Percentiles rank a stretch among this genome's conserved stretches.
These are phyloP conservation scores for Thamnophis elegans DNA, from an alignment of 2,797 vertebrate species.

Conservation along the genomic window DNA sequence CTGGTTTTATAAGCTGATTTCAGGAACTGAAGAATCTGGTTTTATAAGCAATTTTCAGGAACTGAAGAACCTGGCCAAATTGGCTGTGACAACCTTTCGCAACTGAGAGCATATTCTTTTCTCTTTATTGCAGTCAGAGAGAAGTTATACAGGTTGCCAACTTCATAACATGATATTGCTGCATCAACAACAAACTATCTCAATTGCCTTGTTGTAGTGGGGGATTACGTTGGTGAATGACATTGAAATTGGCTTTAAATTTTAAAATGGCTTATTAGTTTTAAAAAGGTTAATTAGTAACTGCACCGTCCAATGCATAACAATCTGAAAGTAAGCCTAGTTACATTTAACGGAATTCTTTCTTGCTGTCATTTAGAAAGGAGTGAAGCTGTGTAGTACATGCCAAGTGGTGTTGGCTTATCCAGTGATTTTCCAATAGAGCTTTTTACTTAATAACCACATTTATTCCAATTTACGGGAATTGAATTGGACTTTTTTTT, in stretches of 20 bases:
- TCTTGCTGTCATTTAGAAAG: not conserved
- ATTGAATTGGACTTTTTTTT: not conserved
- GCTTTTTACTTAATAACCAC: not conserved
- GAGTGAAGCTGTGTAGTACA: not conserved
- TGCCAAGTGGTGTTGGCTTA: not conserved
- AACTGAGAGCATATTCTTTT: conserved; percentile 40
- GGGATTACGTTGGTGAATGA: not conserved
- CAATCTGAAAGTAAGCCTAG: not conserved
- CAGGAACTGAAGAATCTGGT: conserved; percentile 40
- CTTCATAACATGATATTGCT: not conserved
- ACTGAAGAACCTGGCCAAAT: conserved; percentile 52
- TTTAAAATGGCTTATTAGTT: not conserved
- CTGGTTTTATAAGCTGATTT: too few species aligned
- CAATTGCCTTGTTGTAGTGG: not conserved
- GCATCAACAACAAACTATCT: not conserved
- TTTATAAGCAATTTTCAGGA: conserved; percentile 36
- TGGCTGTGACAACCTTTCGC: conserved; percentile 43
- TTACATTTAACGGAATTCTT: not conserved
- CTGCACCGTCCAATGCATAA: not conserved
- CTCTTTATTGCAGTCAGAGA: conserved; percentile 37
- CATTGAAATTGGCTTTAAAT: not conserved
- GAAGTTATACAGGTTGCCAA: conserved; percentile 10
- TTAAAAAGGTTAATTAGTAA: not conserved
- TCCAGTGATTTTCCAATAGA: not conserved
- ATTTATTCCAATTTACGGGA: not conserved